Evolutionary conservation across 2,888 invertebrate species (phyloP), one percentile per base, ranked within the genome.

Genomic region (Leuctra nigra): DNA sequence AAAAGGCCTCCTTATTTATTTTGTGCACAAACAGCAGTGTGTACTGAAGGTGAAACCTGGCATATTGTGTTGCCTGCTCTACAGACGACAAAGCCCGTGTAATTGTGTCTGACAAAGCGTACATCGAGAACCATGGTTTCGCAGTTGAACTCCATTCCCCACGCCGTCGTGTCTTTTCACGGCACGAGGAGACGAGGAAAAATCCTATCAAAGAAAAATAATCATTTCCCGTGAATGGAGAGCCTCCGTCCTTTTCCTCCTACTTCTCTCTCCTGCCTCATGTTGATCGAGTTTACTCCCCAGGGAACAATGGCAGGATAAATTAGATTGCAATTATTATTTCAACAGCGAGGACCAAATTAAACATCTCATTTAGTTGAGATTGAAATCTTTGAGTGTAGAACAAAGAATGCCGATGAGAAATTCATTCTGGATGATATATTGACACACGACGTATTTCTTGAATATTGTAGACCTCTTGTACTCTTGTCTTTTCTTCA

Each of bases 291-390:
- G 50, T 50, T 33, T n/a, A 29, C 50, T 50, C 48, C 29, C 13
- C 35, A n/a, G 18, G 50, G 18, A 50, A 50, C 50, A 50, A 50
- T 50, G 50, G 20, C 18, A 18, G 50, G 36, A 35, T 13, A 33
- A 50, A 50, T 55, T 55, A 55, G 36, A 47, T 46, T 48, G 55
- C 35, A 50, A 50, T 50, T 35, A 35, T 50, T 50, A 50, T 50
- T 50, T 50, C 33, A 50, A 35, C 33, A 50, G 20, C 13, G 50
- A 18, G 50, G 16, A n/a, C 35, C 33, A 29, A 44, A 44, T 44
- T 23, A 23, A 20, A 50, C 4, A 50, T 50, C 33, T 50, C 20
- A 4, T 50, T 50, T 50, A 11, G 22, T 13, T n/a, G n/a, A n/a
- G n/a, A n/a, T n/a, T n/a, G n/a, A n/a, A n/a, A n/a, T n/a, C n/a